Conservation (phyloP, 2,797 vertebrate genomes). For the Alcedo quadribrachys region DNA sequence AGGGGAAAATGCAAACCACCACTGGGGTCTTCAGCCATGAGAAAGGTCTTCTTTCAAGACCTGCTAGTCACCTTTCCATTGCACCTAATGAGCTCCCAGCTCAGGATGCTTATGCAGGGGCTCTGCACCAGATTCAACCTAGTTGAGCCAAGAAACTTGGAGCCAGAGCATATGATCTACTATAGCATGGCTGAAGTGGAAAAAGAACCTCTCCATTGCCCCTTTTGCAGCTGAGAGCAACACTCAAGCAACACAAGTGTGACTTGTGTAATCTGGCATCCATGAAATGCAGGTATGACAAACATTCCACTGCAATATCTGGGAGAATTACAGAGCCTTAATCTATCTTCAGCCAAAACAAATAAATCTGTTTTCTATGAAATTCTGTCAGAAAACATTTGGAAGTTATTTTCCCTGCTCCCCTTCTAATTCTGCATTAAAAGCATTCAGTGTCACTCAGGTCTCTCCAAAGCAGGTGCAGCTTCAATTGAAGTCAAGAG, state of each 20-base stretch:
- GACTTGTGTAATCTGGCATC: slow-evolving; percentile 46
- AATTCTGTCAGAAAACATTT: slow-evolving; percentile 21
- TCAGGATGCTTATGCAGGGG: rapidly evolving
- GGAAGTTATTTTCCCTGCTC: neutral
- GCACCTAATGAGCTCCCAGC: neutral
- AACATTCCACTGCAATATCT: slow-evolving; percentile 40
- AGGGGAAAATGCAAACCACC: neutral
- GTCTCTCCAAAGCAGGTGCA: neutral
- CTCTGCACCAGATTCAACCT: neutral
- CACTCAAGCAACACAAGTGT: neutral
- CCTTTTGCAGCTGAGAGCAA: neutral
- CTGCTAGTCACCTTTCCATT: neutral
- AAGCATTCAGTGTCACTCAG: neutral
- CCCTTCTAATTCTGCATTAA: neutral
- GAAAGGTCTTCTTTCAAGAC: neutral
- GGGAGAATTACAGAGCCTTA: slow-evolving; percentile 28
- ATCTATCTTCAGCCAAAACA: slow-evolving; percentile 47
- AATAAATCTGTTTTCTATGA: slow-evolving; percentile 40
- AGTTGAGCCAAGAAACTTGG: neutral
- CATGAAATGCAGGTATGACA: slow-evolving; percentile 7
- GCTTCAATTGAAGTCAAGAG: neutral
- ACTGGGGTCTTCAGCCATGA: neutral
- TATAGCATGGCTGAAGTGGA: neutral
- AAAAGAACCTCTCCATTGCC: neutral
- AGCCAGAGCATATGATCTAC: neutral